phyloP scores from a whole-genome alignment of 2,113 vertebrate species.

The Indicator maculatus region DNA sequence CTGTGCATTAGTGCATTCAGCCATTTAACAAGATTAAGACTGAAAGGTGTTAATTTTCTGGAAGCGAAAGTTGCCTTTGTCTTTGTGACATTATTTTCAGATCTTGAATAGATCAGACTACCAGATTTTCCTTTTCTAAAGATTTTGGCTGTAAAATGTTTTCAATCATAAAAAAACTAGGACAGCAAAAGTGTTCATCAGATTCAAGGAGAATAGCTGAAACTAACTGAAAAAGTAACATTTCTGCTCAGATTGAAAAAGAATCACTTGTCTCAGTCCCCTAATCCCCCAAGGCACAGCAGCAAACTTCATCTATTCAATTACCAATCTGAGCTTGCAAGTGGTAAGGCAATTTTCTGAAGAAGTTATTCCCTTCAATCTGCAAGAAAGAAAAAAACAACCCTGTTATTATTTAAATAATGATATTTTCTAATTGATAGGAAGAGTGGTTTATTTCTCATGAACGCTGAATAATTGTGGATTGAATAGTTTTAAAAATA shows the following conservation, averaged over 20 bases:
- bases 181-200: neutral
- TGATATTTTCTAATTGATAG: slow-evolving; percentile 19
- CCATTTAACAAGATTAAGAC: neutral
- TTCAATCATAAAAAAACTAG: neutral
- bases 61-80: neutral
- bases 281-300: neutral
- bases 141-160: neutral
- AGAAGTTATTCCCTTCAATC: neutral
- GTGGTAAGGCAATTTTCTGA: neutral
- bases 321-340: neutral
- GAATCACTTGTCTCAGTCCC: neutral
- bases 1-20: neutral
- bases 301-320: neutral
- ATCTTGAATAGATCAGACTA: neutral
- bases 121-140: neutral
- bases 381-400: neutral
- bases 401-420: neutral
- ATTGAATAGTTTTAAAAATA: neutral
- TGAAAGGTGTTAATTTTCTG: neutral
- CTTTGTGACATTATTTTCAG: neutral
- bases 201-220: neutral
- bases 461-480: neutral
- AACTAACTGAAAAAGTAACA: neutral
- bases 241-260: neutral
- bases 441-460: neutral